phyloP scores from a whole-genome alignment of 2,113 vertebrate species.

The Castor canadensis region DNA sequence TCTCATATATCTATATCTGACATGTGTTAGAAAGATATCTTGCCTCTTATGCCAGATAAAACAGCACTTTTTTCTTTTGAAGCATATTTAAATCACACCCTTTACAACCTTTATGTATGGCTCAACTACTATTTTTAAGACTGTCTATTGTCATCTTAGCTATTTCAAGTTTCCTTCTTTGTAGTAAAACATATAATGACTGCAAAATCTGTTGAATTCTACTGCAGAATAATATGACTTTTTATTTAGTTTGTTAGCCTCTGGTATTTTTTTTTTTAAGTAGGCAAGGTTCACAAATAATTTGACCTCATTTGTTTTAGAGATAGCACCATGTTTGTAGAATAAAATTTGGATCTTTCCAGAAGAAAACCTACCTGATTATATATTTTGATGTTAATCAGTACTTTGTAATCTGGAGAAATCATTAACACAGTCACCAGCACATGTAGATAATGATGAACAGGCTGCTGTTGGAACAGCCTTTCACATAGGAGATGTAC shows the following conservation, averaged over 20 bases:
- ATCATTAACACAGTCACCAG: neutral
- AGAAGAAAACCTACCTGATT: slow-evolving; percentile 18
- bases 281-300: neutral
- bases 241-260: neutral
- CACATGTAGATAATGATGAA: neutral
- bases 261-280: neutral
- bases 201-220: neutral
- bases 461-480: neutral
- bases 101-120: neutral
- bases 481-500: neutral
- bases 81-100: neutral
- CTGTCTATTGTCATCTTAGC: neutral
- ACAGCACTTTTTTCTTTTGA: neutral
- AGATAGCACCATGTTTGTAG: neutral
- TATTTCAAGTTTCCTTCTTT: slow-evolving; percentile 3
- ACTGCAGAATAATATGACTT: neutral
- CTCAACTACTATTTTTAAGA: neutral
- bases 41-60: neutral
- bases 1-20: neutral
- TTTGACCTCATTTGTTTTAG: neutral
- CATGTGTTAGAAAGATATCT: neutral
- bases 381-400: neutral
- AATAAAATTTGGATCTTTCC: neutral
- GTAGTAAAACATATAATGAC: neutral
- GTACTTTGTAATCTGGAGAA: slow-evolving; percentile 12